Evolutionary conservation across 2,113 vertebrate genomes (phyloP), one percentile per base, ranked within the genome.

Genomic region (Nansenia antarctica): DNA sequence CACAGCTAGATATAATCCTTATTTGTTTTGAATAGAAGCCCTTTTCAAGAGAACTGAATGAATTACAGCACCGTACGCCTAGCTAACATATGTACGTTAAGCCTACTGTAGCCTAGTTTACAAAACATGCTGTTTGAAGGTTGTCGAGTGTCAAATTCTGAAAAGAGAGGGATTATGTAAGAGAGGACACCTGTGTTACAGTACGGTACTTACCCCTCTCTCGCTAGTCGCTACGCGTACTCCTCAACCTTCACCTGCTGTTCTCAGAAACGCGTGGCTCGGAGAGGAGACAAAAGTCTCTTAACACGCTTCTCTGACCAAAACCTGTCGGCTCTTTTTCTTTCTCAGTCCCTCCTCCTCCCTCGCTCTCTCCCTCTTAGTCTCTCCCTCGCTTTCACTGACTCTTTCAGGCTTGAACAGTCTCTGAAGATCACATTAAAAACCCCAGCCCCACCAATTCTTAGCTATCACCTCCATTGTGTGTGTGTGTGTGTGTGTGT

Each of bases 331-430:
- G 29, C 37, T 55, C 37, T 55, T 64, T 29, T 26, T 62, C 27
- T 15, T 2, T 74, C 47, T 70, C 18, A 32, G 34, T 58, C 73
- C 58, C 42, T 53, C 29, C 65, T 75, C 18, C 58, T 26, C 34
- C 20, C 24, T 47, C 14, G 3, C 9, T 47, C 8, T 24, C 42
- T 47, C 5, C 30, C 0, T 9, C 26, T n/a, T 4, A n/a, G 9
- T 31, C 39, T 26, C 26, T 47, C 14, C 5, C 9, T 39, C 4
- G 18, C 31, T 32, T 34, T 34, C 2, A 5, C 30, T 12, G 53
- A 12, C n/a, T 32, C 29, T 31, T 20, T 31, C 55, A 30, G 26
- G 5, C 6, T 58, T 30, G 15, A 31, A 58, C 14, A 29, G 35
- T 62, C 60, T 24, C 32, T 39, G 60, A 1, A 34, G 57, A 32